Conservation (phyloP, 1,140 invertebrate species). For the Bilobella aurantiaca region DNA sequence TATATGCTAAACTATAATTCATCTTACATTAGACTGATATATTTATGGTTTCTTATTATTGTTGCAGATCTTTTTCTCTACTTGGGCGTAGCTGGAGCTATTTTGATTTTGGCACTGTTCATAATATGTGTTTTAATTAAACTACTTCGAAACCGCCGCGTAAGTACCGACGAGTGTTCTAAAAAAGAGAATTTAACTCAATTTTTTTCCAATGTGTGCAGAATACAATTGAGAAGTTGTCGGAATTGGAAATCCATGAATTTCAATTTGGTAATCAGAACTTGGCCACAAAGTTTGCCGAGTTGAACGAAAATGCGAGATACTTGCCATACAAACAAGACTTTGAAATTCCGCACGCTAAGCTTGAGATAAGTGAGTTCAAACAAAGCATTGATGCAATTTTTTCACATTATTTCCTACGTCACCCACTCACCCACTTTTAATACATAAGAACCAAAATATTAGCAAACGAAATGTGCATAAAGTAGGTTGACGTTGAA, state of each 20-base stretch:
- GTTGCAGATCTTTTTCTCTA: background rate
- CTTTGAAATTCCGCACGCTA: conserved; percentile 12
- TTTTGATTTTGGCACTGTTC: background rate
- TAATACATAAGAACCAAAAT: too few species aligned
- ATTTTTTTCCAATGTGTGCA: background rate
- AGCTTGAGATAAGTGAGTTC: conserved; percentile 10
- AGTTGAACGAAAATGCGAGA: conserved; percentile 11
- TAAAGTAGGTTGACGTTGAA: too few species aligned
- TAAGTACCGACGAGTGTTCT: background rate
- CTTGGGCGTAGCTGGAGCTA: background rate
- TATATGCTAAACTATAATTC: background rate
- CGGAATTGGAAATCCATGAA: conserved; percentile 15
- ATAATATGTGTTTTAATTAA: background rate
- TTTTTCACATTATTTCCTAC: too few species aligned
- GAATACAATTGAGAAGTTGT: conserved; percentile 4
- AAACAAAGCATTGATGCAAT: too few species aligned
- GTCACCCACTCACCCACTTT: too few species aligned
- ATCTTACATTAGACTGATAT: background rate
- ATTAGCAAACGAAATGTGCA: too few species aligned
- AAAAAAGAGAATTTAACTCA: background rate
- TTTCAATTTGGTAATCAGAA: conserved; percentile 14
- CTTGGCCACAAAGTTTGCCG: conserved; percentile 1
- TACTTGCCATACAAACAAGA: conserved; percentile 18
- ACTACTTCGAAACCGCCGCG: conserved; percentile 1
- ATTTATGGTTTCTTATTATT: background rate